Conservation (phyloP, 2,797 vertebrate genomes). For the Allobates femoralis region DNA sequence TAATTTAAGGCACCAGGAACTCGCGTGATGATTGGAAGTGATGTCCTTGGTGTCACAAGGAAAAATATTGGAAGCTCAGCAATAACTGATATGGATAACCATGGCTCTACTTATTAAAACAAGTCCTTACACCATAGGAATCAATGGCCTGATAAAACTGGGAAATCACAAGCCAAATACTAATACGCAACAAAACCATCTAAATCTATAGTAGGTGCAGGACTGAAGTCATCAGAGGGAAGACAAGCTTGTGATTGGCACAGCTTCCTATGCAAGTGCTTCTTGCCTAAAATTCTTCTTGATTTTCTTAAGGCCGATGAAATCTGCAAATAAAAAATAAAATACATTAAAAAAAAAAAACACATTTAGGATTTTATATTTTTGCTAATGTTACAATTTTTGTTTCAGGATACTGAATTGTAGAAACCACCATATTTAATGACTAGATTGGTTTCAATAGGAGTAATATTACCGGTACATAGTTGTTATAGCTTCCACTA, state of each 20-base stretch:
- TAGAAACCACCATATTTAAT: too few species aligned
- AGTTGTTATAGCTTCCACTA: too few species aligned
- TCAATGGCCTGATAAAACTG: background rate
- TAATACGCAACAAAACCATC: background rate
- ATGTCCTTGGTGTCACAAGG: background rate
- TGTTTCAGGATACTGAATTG: too few species aligned
- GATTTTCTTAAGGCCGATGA: constrained; percentile 88
- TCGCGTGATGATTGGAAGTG: background rate
- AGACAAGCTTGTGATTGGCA: constrained; percentile 54
- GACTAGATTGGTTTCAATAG: too few species aligned
- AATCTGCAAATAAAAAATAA: constrained; percentile 76
- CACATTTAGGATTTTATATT: too few species aligned
- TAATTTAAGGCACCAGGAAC: constrained; percentile 43
- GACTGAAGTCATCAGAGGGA: constrained; percentile 32
- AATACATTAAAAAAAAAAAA: background rate
- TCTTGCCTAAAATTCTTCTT: constrained; percentile 64
- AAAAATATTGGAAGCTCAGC: background rate
- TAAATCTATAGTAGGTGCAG: background rate
- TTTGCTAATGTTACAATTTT: too few species aligned
- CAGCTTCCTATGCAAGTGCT: constrained; percentile 71
- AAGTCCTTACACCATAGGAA: background rate
- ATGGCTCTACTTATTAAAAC: constrained; percentile 18
- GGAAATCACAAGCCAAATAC: background rate
- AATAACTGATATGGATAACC: background rate
- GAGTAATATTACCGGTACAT: too few species aligned